phyloP scores from a whole-genome alignment of 2,888 invertebrate genomes.

The Marronus borbonicus region DNA sequence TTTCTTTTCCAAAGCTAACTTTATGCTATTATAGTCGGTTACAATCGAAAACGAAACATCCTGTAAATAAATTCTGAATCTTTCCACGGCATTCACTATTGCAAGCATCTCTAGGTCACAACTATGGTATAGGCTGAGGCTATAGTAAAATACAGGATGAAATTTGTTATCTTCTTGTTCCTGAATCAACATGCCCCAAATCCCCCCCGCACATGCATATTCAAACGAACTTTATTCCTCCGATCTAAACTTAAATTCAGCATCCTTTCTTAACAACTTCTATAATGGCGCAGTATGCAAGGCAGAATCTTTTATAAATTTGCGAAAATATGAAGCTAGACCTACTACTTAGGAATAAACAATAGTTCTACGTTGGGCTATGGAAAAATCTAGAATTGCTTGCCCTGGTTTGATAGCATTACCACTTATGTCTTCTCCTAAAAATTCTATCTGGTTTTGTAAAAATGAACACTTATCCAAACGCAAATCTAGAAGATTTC shows the following conservation, averaged over 20 bases:
- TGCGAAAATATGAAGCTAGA: neutral
- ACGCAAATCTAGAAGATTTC: too few species aligned
- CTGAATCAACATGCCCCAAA: slow-evolving; percentile 58
- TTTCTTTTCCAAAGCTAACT: slow-evolving; percentile 36
- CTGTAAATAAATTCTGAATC: slow-evolving; percentile 59
- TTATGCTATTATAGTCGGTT: slow-evolving; percentile 50
- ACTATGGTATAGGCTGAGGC: slow-evolving; percentile 13
- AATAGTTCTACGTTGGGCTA: neutral
- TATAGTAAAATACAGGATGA: slow-evolving; percentile 38
- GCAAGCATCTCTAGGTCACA: slow-evolving; percentile 16
- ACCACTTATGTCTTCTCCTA: neutral
- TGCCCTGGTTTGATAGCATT: neutral
- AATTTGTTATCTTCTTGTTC: slow-evolving; percentile 52
- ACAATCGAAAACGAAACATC: slow-evolving; percentile 59
- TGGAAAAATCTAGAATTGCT: neutral
- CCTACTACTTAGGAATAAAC: neutral
- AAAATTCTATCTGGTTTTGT: slow-evolving; percentile 46
- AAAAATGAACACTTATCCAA: neutral
- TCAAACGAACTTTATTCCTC: neutral
- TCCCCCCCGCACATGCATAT: neutral
- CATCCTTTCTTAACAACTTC: neutral
- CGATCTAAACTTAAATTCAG: neutral
- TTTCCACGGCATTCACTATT: slow-evolving; percentile 49
- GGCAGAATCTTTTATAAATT: neutral
- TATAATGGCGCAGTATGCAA: neutral